Evolutionary conservation across 2,797 vertebrate genomes (phyloP).

Genomic region (Melanotaenia boesemani): DNA sequence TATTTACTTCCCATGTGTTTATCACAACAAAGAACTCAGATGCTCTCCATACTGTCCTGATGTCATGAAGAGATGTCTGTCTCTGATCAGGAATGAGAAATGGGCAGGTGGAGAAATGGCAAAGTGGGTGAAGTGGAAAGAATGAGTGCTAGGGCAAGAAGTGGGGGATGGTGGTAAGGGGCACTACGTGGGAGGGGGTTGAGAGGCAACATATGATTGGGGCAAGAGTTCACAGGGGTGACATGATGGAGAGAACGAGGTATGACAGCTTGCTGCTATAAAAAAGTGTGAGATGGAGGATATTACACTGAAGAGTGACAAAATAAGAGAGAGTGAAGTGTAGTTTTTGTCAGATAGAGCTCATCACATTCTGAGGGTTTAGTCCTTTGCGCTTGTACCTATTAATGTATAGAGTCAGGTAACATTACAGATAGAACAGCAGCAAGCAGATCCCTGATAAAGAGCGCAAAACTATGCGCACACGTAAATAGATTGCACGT

Average conservation of each 20-base stretch:
- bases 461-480: too few species aligned
- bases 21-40: constrained; percentile 50
- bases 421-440: not conserved
- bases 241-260: constrained; percentile 60
- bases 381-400: not conserved
- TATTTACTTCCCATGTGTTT: constrained; percentile 36
- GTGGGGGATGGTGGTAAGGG: constrained; percentile 68
- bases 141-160: constrained; percentile 63
- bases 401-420: not conserved
- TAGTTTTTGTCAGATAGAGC: not conserved
- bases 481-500: too few species aligned
- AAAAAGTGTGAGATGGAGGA: constrained; percentile 30
- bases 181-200: constrained; percentile 50
- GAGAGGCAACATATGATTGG: constrained; percentile 76
- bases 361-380: not conserved
- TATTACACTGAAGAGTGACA: constrained; percentile 1
- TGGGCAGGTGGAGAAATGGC: constrained; percentile 76
- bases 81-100: constrained; percentile 62
- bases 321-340: constrained; percentile 9
- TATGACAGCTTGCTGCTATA: constrained; percentile 60
- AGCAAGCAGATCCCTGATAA: not conserved
- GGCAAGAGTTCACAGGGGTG: constrained; percentile 72
- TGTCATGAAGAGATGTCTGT: constrained; percentile 17
- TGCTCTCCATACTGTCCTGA: constrained; percentile 29
- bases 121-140: constrained; percentile 83